These are phyloP conservation scores for Alcedo quadribrachys DNA, from an alignment of 2,797 vertebrate genomes.

Conservation along the genomic window DNA sequence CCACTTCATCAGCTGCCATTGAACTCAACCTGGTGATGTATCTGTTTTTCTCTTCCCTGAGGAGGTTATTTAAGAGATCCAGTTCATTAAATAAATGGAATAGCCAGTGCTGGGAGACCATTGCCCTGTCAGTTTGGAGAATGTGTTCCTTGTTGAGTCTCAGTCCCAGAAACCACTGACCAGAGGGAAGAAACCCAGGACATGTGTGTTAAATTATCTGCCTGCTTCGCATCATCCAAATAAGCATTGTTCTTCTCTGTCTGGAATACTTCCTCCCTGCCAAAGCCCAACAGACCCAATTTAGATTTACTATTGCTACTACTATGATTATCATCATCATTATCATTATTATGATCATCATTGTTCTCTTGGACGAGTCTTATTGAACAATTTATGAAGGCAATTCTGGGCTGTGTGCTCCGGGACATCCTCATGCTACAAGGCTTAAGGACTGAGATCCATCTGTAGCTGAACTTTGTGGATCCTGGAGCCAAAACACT, in stretches of 20 bases:
- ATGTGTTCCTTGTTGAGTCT: background rate
- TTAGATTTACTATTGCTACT: background rate
- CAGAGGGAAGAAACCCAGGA: background rate
- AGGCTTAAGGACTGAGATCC: background rate
- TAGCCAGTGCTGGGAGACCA: background rate
- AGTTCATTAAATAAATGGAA: background rate
- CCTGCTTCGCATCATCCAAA: background rate
- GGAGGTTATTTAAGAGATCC: background rate
- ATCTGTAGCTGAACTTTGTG: background rate
- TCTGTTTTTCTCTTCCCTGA: background rate
- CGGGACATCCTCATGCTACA: background rate
- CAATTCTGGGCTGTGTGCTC: background rate
- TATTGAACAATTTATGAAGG: background rate
- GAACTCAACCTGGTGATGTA: background rate
- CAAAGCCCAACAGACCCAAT: background rate
- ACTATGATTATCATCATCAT: background rate
- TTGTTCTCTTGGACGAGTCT: background rate
- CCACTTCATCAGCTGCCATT: background rate
- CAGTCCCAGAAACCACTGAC: background rate
- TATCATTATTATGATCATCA: background rate
- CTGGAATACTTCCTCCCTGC: background rate
- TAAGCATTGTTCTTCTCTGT: background rate
- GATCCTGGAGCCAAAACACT: background rate
- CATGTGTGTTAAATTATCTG: constrained; percentile 16
- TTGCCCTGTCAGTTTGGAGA: background rate